A percentile compares a stretch with the other conserved stretches of the same genome.
Conservation (phyloP, 2,888 invertebrate species). For the Cyaniris semiargus region DNA sequence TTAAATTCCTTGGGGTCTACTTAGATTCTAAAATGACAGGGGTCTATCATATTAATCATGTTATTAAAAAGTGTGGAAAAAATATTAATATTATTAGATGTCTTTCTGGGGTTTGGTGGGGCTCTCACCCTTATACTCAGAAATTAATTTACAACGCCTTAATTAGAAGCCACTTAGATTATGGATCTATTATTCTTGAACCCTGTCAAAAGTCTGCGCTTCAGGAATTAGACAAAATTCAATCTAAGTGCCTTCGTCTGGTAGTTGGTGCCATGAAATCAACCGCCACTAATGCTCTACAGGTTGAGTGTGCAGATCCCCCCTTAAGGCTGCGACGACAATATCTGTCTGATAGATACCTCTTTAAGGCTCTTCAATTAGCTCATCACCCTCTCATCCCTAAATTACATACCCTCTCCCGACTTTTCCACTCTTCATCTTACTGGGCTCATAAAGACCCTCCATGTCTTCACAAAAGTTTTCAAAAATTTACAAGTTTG, state of each 20-base stretch:
- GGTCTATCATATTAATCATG: too few relatives aligned
- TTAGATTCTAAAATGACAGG: too few relatives aligned
- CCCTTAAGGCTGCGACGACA: not conserved
- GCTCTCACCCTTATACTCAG: too few relatives aligned
- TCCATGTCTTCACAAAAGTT: not conserved
- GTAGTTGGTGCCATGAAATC: too few relatives aligned
- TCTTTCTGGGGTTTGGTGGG: too few relatives aligned
- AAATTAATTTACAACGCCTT: too few relatives aligned
- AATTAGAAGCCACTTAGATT: too few relatives aligned
- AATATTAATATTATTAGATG: too few relatives aligned
- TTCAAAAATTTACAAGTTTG: not conserved
- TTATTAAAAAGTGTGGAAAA: too few relatives aligned
- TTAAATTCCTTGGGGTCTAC: too few relatives aligned
- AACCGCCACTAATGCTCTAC: not conserved
- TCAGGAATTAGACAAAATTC: too few relatives aligned
- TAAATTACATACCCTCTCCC: not conserved
- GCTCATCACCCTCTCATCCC: not conserved
- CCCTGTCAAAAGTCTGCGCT: not conserved
- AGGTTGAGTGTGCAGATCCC: conserved; percentile 2
- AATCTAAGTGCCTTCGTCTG: too few relatives aligned
- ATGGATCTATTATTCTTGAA: not conserved
- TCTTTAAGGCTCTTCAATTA: conserved; percentile 1
- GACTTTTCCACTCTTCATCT: not conserved
- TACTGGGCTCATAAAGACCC: not conserved
- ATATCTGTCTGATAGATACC: conserved; percentile 9